Percentiles rank a stretch among this genome's conserved stretches.
phyloP scores from a whole-genome alignment of 2,113 vertebrate genomes.

The Sardina pilchardus region DNA sequence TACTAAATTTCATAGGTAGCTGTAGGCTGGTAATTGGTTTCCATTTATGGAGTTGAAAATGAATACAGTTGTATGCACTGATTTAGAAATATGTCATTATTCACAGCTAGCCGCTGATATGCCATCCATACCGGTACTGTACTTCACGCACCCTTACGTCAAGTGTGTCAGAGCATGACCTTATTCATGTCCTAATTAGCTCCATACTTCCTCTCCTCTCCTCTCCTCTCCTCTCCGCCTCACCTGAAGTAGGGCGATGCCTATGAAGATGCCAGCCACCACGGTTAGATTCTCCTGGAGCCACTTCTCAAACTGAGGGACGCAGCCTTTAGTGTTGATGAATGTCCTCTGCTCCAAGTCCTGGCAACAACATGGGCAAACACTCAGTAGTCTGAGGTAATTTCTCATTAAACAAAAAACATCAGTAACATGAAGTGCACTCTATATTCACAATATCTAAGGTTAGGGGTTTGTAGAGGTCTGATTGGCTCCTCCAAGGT shows the following conservation, averaged over 20 bases:
- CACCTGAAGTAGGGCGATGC: conserved; percentile 95
- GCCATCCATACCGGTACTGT: too few relatives aligned
- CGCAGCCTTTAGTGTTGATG: conserved; percentile 97
- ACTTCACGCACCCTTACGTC: background rate
- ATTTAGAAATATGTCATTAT: background rate
- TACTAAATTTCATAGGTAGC: too few relatives aligned
- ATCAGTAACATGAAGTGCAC: too few relatives aligned
- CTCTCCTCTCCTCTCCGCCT: background rate
- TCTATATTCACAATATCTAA: too few relatives aligned
- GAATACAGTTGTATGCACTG: too few relatives aligned
- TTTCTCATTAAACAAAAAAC: too few relatives aligned
- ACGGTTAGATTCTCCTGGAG: conserved; percentile 97
- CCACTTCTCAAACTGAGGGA: conserved; percentile 99
- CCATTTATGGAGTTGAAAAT: too few relatives aligned
- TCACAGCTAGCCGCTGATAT: background rate
- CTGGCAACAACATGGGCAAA: conserved; percentile 62
- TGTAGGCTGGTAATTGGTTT: too few relatives aligned
- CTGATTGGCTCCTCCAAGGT: too few relatives aligned
- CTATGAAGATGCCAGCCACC: conserved; percentile 97
- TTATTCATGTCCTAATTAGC: background rate
- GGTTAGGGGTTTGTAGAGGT: too few relatives aligned
- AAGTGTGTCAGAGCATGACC: background rate
- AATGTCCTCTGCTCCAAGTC: conserved; percentile 92
- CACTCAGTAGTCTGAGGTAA: background rate
- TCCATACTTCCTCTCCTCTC: background rate